Percentiles rank a stretch among this genome's conserved stretches.
These are phyloP conservation scores for Piprites chloris DNA, from an alignment of 2,113 vertebrate genomes.

Conservation along the genomic window DNA sequence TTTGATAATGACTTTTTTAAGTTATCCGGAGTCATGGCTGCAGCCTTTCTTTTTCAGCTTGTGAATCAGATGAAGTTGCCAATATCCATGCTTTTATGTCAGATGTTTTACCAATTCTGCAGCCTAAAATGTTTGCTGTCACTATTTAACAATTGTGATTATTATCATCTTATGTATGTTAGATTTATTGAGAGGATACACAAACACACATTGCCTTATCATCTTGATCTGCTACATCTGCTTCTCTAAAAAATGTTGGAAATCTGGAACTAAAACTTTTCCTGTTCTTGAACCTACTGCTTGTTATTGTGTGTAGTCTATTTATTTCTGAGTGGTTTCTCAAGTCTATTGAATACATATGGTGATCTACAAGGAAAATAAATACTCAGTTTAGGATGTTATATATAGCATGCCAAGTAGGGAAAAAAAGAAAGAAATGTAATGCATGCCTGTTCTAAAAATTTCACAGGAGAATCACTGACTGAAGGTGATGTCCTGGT, in stretches of 20 bases:
- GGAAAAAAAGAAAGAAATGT: not conserved
- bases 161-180: not conserved
- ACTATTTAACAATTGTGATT: not conserved
- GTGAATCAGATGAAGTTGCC: not conserved
- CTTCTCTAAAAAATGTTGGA: not conserved
- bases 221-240: not conserved
- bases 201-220: not conserved
- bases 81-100: not conserved
- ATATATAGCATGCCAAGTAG: not conserved
- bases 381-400: not conserved
- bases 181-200: not conserved
- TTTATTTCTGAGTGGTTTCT: not conserved
- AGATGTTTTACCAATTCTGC: not conserved
- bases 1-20: not conserved
- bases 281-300: not conserved
- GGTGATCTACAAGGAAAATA: not conserved
- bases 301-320: not conserved
- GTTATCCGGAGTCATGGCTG: not conserved
- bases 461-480: not conserved
- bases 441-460: not conserved
- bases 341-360: not conserved
- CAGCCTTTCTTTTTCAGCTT: not conserved
- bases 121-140: not conserved
- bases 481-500: not conserved
- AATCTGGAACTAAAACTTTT: not conserved